phyloP scores from a whole-genome alignment of 2,113 vertebrate genomes.

The Capreolus pygargus region DNA sequence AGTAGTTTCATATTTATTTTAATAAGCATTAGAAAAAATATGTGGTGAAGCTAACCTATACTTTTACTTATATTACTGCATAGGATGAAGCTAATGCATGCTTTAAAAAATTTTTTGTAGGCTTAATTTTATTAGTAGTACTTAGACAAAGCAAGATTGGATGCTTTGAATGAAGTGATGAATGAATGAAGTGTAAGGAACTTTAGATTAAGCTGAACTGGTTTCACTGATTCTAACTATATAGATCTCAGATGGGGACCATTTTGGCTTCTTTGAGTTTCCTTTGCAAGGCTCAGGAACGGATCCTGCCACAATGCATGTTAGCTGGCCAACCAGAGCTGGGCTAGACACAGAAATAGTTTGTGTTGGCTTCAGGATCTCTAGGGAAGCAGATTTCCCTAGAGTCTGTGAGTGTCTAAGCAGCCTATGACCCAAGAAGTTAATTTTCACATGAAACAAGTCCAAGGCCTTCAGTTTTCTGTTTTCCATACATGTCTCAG shows the following conservation, averaged over 20 bases:
- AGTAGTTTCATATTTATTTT: neutral
- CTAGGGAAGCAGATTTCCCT: neutral
- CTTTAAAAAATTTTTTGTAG: neutral
- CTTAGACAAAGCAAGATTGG: neutral
- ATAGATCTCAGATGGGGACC: neutral
- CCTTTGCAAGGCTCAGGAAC: neutral
- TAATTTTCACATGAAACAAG: neutral
- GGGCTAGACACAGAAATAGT: neutral
- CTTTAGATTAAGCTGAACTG: neutral
- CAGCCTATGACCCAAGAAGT: neutral
- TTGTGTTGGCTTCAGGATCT: neutral
- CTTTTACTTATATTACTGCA: neutral
- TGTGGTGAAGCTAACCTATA: neutral
- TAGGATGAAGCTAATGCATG: neutral
- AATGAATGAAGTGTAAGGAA: neutral
- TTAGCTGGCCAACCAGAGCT: neutral
- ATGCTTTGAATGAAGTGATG: no score
- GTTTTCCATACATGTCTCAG: neutral
- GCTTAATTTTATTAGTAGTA: neutral
- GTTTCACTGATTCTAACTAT: neutral
- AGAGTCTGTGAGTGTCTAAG: neutral
- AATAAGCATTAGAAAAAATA: neutral
- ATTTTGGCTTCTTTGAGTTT: neutral
- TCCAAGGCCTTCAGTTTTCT: neutral
- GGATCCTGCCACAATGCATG: neutral